A percentile compares a stretch with the other conserved stretches of the same genome.
These are phyloP conservation scores for Carposina sasakii DNA, from an alignment of 1,140 invertebrate species.

Conservation along the genomic window DNA sequence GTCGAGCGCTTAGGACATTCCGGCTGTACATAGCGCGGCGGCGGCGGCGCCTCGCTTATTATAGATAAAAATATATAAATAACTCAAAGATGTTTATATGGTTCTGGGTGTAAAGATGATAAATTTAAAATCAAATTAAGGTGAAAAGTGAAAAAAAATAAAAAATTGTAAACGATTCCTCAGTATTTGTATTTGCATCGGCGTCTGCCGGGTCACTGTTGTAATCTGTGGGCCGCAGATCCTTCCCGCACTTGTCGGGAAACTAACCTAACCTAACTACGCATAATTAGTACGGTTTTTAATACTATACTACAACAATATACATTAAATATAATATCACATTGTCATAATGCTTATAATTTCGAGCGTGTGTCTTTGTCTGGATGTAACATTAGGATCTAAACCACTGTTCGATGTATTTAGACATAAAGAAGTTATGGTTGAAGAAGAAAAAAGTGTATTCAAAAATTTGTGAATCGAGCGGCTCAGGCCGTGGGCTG, in stretches of 20 bases:
- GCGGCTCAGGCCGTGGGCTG: conserved; percentile 22
- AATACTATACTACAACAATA: conserved; percentile 66
- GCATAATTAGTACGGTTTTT: conserved; percentile 71
- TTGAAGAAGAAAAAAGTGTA: conserved; percentile 48
- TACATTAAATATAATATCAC: conserved; percentile 70
- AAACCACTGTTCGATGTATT: conserved; percentile 69
- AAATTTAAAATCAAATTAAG: conserved; percentile 67
- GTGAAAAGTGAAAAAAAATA: conserved; percentile 55
- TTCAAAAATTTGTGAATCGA: conserved; percentile 49
- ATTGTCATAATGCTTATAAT: conserved; percentile 74
- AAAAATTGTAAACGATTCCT: conserved; percentile 63
- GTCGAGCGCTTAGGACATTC: conserved; percentile 72
- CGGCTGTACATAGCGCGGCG: conserved; percentile 70
- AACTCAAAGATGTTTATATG: conserved; percentile 73
- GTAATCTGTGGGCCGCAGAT: conserved; percentile 67
- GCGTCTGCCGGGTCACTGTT: conserved; percentile 64
- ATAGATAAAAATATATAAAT: conserved; percentile 74
- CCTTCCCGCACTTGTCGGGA: conserved; percentile 54
- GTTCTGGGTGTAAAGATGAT: conserved; percentile 72
- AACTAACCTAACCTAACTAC: conserved; percentile 67
- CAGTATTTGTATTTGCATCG: conserved; percentile 67
- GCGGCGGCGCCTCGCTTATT: conserved; percentile 49
- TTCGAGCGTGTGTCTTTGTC: conserved; percentile 74
- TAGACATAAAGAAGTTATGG: conserved; percentile 61
- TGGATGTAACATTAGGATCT: conserved; percentile 71